A percentile compares a stretch with the other conserved stretches of the same genome.
These are phyloP conservation scores for Ferrisia virgata DNA, from an alignment of 2,888 invertebrate species.

Conservation along the genomic window DNA sequence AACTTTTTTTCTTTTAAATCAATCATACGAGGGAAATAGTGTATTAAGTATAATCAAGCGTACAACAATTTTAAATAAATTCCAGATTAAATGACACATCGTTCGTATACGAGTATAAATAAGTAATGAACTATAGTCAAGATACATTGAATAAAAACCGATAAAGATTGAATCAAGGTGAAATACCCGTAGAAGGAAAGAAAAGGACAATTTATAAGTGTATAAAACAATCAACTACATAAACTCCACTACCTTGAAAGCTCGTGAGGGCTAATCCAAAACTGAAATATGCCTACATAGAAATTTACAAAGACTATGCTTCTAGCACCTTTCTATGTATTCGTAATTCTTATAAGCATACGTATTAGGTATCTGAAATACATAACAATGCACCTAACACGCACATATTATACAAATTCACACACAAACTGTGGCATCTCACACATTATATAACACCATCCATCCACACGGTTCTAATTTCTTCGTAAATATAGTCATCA, in stretches of 20 bases:
- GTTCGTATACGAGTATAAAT: not conserved
- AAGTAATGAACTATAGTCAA: not conserved
- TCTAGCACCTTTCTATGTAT: not conserved
- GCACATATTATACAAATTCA: not conserved
- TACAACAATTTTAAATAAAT: no score
- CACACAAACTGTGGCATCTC: not conserved
- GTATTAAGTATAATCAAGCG: no score
- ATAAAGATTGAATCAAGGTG: not conserved
- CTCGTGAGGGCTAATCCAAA: not conserved
- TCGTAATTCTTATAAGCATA: no score
- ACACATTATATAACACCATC: not conserved
- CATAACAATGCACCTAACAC: not conserved
- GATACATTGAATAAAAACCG: not conserved
- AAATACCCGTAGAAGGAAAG: not conserved
- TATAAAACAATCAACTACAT: not conserved
- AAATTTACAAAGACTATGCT: not conserved
- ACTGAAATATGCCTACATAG: not conserved
- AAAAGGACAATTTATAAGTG: not conserved
- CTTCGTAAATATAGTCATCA: not conserved
- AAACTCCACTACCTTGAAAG: not conserved
- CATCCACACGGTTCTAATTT: not conserved
- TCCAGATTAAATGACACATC: not conserved
- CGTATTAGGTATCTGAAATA: no score
- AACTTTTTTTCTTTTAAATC: no score
- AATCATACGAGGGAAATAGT: no score